These are phyloP conservation scores for Climacteris rufus DNA, from an alignment of 2,113 vertebrate species.

Conservation along the genomic window DNA sequence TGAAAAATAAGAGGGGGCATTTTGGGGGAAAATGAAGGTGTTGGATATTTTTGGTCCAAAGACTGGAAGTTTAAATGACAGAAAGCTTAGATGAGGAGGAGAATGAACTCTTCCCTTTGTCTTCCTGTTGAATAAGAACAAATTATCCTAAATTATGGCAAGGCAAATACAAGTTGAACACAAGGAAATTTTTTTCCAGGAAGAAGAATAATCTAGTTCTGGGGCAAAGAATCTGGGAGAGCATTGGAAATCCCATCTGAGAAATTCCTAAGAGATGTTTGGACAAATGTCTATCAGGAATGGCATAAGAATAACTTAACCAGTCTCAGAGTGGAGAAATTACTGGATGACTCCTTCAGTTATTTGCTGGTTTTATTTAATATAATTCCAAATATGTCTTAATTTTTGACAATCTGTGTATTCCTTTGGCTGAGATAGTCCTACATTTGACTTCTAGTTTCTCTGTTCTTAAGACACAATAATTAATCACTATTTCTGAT, in stretches of 20 bases:
- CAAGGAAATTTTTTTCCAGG: neutral
- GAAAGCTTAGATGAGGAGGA: neutral
- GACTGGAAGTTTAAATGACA: neutral
- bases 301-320: neutral
- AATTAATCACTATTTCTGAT: neutral
- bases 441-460: neutral
- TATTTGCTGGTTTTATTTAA: neutral
- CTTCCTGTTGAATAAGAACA: neutral
- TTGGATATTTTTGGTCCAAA: neutral
- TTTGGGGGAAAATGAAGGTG: neutral
- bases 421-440: neutral
- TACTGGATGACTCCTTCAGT: neutral
- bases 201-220: neutral
- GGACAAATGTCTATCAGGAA: neutral
- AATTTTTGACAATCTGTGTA: neutral
- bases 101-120: neutral
- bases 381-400: neutral
- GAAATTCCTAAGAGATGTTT: neutral
- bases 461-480: neutral
- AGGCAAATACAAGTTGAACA: neutral
- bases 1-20: neutral
- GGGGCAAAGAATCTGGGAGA: neutral
- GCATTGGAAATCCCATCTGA: neutral
- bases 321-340: neutral
- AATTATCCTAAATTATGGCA: neutral